Evolutionary conservation across 1,140 invertebrate species (phyloP).

Genomic region (Orius insidiosus): DNA sequence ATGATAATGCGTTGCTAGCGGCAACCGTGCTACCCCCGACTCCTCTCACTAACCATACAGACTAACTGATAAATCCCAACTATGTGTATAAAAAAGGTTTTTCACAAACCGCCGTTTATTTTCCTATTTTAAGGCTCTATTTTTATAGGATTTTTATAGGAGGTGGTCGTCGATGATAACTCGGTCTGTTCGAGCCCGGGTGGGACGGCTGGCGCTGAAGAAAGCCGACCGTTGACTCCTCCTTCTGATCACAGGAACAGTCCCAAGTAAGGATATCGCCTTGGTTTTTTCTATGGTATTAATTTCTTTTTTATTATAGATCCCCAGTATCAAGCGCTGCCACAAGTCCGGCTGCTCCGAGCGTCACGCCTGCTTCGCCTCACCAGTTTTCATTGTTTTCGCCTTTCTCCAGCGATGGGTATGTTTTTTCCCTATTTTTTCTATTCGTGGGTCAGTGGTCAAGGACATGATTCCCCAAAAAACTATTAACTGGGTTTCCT

Average conservation of each 20-base stretch:
- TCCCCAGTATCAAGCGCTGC: slow-evolving; percentile 5
- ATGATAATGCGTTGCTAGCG: slow-evolving; percentile 10
- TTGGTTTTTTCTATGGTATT: no score
- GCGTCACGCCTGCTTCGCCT: not conserved
- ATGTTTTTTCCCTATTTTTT: slow-evolving; percentile 6
- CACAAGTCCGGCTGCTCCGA: slow-evolving; percentile 3
- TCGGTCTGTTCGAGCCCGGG: slow-evolving; percentile 10
- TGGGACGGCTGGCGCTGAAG: not conserved
- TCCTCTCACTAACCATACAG: not conserved
- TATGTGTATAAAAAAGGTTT: no score
- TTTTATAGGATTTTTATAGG: no score
- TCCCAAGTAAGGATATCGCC: slow-evolving; percentile 2
- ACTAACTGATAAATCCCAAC: no score
- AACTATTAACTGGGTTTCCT: no score
- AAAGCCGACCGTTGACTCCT: not conserved
- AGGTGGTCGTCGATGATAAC: slow-evolving; percentile 13
- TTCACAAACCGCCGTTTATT: no score
- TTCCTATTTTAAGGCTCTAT: no score
- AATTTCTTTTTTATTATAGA: slow-evolving; percentile 2
- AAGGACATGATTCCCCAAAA: no score
- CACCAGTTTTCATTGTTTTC: slow-evolving; percentile 16
- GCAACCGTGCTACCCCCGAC: not conserved
- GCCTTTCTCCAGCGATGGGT: slow-evolving; percentile 14
- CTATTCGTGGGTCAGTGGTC: no score
- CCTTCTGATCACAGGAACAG: slow-evolving; percentile 3